Percentiles rank a stretch among this genome's conserved stretches.
Conservation (phyloP, 92 coral and sea anemone genomes). For the Galaxea fascicularis region DNA sequence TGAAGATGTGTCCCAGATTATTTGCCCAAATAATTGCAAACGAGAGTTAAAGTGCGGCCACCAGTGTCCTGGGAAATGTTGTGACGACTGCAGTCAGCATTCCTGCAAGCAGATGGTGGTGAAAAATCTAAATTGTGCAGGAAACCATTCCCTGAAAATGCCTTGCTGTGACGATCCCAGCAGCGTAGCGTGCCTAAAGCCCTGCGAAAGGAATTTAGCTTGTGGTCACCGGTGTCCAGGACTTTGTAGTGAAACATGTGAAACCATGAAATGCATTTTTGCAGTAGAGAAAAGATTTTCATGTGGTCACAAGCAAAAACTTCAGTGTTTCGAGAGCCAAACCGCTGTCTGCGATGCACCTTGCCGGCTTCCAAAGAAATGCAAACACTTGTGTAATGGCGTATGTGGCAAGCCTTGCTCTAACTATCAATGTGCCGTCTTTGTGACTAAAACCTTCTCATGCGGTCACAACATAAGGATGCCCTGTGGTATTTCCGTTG, state of each 20-base stretch:
- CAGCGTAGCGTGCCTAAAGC: too few species aligned
- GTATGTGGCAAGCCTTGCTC: conserved; percentile 67
- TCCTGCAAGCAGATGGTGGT: not conserved
- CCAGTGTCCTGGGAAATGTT: conserved; percentile 68
- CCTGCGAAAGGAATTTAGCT: too few species aligned
- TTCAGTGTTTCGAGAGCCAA: conserved; percentile 37
- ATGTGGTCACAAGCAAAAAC: conserved; percentile 65
- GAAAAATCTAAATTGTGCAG: conserved; percentile 8
- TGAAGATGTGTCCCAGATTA: not conserved
- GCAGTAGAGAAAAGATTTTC: not conserved
- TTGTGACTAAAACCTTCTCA: conserved; percentile 33
- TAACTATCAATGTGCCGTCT: conserved; percentile 41
- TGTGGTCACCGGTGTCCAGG: too few species aligned
- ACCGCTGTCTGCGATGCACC: conserved; percentile 40
- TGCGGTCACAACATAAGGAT: conserved; percentile 63
- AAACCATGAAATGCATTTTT: not conserved
- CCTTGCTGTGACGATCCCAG: too few species aligned
- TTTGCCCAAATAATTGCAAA: not conserved
- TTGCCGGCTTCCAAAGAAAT: conserved; percentile 45
- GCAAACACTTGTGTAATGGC: conserved; percentile 67
- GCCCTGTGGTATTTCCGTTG: conserved; percentile 39
- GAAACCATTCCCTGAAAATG: too few species aligned
- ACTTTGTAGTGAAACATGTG: too few species aligned
- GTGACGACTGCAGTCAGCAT: not conserved
- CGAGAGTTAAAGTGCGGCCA: conserved; percentile 62